Evolutionary conservation across 2,113 vertebrate species (phyloP), one percentile per base, ranked within the genome.

Genomic region (Illadopsis cleaveri): DNA sequence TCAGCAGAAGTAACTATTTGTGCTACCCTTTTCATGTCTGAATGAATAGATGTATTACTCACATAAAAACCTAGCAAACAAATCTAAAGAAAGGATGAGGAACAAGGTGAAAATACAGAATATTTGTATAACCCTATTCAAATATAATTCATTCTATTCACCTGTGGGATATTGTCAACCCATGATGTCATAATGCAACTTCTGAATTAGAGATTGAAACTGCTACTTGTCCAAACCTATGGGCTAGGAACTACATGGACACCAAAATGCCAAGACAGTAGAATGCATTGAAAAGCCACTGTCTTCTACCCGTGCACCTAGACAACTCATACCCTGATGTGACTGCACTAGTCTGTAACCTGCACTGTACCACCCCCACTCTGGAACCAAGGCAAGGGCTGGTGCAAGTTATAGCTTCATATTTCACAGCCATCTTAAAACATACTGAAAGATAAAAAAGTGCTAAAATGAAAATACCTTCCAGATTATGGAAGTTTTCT

Each of bases 281-380:
- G 0, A 0, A 44, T 2, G 1, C n/a, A 33, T 27, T 61, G 31
- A 73, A 82, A 48, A 21, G 4, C 13, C 84, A 69, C 1, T 37
- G 31, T 47, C 76, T 83, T 70, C 45, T 37, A 16, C 11, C 12
- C 21, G 5, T 48, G 17, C 11, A 56, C 10, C 7, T 65, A 73
- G 37, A 80, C 72, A 57, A 3, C 5, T 58, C 23, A 18, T 18
- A 54, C 3, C 6, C 13, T 44, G 20, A 17, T 25, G 12, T 1
- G 2, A 20, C 14, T 58, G 5, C 22, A 60, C 16, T 20, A 50
- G 25, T 33, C 18, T 75, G 65, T 47, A 78, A 48, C 11, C 4
- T 54, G 7, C 14, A 23, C 5, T 30, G 8, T 35, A 12, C 3
- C 33, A 70, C 1, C 5, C 11, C 33, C 16, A 24, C 24, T 82